Base-by-base conservation (phyloP, 53 echinoderm and acorn worm genomes). In the Antedon mediterranea region DNA sequence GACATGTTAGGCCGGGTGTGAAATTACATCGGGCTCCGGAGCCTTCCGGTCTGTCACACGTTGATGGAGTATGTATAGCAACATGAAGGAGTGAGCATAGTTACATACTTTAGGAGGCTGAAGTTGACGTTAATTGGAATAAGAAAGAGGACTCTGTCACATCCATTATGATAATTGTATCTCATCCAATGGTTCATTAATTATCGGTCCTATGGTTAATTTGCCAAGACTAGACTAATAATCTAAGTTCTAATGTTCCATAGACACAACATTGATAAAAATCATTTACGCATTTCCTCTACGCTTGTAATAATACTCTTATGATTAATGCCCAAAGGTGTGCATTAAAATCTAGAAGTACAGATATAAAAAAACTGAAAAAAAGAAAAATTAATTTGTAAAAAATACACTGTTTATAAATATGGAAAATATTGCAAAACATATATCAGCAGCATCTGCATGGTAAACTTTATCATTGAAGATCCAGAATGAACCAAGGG, bases 11-110 rank as follows among this genome's bases (percentile, higher is more conserved):
- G 57, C 57, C 9, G 57, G 23, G 57, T 57, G 57, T 57, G 57
- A 57, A 57, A 57, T 57, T 57, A 57, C 57, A 57, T 57, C 57
- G 57, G 57, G 57, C 57, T 57, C n/a, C 57, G 57, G 57, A 57
- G 57, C 57, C 57, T 57, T 57, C 57, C 57, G 57, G 57, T 57
- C 57, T 57, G 57, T 57, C 57, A 57, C 23, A 57, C 9, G 7
- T 26, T 57, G 57, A 57, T 18, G 57, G 57, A 57, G 57, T 57
- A 57, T 57, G 57, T 18, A 6, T 6, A 57, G 57, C 23, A 57
- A 57, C 57, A 57, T 57, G 57, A 57, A 57, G 11, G 23, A 57
- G 15, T 57, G 57, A 57, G 57, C 57, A 57, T 3, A 57, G 57
- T 57, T 11, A 57, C 57, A 18, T 57, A 57, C 20, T 37, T 57